Conservation (phyloP, 1,140 invertebrate species). For the Bombus terrestris region DNA sequence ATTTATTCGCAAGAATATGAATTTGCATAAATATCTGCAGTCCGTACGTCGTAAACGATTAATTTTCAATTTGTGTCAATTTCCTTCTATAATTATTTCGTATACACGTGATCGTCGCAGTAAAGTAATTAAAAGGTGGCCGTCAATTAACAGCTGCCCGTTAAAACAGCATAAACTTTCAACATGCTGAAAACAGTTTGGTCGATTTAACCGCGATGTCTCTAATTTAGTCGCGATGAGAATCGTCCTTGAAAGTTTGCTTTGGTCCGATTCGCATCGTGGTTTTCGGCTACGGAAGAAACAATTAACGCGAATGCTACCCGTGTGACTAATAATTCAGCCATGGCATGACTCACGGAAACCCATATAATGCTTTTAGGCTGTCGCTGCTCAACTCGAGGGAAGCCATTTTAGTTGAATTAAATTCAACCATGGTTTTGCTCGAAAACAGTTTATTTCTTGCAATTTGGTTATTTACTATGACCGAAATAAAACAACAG, state of each 20-base stretch:
- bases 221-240: conserved; percentile 31
- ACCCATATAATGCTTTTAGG: conserved; percentile 19
- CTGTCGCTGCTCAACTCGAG: background rate
- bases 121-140: background rate
- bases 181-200: background rate
- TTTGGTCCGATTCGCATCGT: background rate
- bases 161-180: background rate
- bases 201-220: conserved; percentile 22
- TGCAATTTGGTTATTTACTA: too few relatives aligned
- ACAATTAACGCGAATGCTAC: conserved; percentile 36
- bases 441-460: background rate
- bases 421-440: background rate
- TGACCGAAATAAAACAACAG: too few relatives aligned
- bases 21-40: too few relatives aligned
- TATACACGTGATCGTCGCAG: background rate
- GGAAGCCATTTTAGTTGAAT: background rate
- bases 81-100: background rate
- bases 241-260: conserved; percentile 29
- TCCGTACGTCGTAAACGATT: too few relatives aligned
- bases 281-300: conserved; percentile 28
- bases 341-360: conserved; percentile 12
- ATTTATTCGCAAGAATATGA: too few relatives aligned
- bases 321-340: conserved; percentile 27
- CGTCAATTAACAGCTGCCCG: background rate
- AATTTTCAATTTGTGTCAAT: too few relatives aligned